Evolutionary conservation across 2,888 invertebrate genomes (phyloP), one percentile per base, ranked within the genome.

Genomic region (Sipha maydis): DNA sequence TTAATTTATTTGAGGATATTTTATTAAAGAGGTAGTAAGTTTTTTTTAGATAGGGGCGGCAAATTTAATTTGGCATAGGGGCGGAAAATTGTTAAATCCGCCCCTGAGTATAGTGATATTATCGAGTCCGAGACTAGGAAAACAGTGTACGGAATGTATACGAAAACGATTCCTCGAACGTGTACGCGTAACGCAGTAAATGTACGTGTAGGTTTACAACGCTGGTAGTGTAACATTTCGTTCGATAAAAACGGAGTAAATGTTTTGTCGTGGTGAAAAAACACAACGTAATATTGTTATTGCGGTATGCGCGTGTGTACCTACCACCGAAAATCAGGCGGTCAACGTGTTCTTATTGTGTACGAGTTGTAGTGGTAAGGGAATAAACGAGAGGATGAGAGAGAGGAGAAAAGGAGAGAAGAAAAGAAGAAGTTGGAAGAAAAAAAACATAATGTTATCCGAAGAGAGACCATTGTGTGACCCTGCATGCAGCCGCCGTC

Each of bases 381-480:
- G 61, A 25, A 3, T 14, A 3, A 48, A 1, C 14, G 14, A 48
- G 11, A 11, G 48, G 3, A 14, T 48, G n/a, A 5, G 25, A 7
- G 7, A 7, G 38, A 41, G 38, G 3, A 19, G 54, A n/a, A 67
- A 14, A 61, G 38, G 38, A 1, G 67, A 19, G 38, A 54, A 28
- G 28, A 4, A 34, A 34, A 2, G 34, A 34, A 34, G 34, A 34
- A 4, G 34, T 34, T 17, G 34, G 7, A 25, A 25, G 5, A 73
- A 75, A 7, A 75, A 79, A 85, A 85, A 73, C 80, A 82, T 67
- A 56, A 80, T 88, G 88, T 88, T 80, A 88, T 41, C 88, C 88
- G 78, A 79, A 86, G 71, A 83, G 83, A 41, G 76, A 71, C 85
- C 78, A 71, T 85, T 79, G 85, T 56, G 28, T 2, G 79, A 67